Conservation (phyloP, 2,113 vertebrate species). For the Tonatia bakeri region DNA sequence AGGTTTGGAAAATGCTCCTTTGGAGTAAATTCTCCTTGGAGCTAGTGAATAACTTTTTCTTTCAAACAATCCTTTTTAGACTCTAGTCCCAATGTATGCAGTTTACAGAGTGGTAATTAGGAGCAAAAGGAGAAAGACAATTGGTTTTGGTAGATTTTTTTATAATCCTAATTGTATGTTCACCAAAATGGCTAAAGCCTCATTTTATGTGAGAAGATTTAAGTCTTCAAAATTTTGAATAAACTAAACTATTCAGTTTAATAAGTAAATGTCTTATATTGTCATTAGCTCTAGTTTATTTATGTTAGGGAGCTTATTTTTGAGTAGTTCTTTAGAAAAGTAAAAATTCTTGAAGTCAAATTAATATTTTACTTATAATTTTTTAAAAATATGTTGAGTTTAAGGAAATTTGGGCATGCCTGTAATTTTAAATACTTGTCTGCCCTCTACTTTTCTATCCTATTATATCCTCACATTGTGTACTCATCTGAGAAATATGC, state of each 20-base stretch:
- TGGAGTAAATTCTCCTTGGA: background rate
- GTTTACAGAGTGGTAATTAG: slow-evolving; percentile 19
- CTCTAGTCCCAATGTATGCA: background rate
- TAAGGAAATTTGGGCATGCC: background rate
- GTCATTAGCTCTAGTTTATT: background rate
- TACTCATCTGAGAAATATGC: slow-evolving; percentile 9
- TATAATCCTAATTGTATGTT: background rate
- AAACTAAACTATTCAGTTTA: background rate
- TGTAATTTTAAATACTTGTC: background rate
- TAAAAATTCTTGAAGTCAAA: slow-evolving; percentile 6
- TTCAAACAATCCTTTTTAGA: slow-evolving; percentile 28
- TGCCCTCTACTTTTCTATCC: background rate
- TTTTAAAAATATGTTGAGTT: background rate
- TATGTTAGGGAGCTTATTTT: background rate
- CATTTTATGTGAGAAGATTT: slow-evolving; percentile 38
- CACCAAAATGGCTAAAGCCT: slow-evolving; percentile 7
- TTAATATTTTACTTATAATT: slow-evolving; percentile 1
- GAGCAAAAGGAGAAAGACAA: slow-evolving; percentile 15
- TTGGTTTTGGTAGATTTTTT: slow-evolving; percentile 23
- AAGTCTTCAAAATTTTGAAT: background rate
- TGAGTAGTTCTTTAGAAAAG: slow-evolving; percentile 4
- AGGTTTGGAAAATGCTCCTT: background rate
- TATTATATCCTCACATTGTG: background rate
- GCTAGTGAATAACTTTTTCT: slow-evolving; percentile 11
- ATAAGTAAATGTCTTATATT: background rate